Percentiles rank a stretch among this genome's conserved stretches.
Conservation (phyloP, 2,888 invertebrate genomes). For the Drosophila flavopinicola region DNA sequence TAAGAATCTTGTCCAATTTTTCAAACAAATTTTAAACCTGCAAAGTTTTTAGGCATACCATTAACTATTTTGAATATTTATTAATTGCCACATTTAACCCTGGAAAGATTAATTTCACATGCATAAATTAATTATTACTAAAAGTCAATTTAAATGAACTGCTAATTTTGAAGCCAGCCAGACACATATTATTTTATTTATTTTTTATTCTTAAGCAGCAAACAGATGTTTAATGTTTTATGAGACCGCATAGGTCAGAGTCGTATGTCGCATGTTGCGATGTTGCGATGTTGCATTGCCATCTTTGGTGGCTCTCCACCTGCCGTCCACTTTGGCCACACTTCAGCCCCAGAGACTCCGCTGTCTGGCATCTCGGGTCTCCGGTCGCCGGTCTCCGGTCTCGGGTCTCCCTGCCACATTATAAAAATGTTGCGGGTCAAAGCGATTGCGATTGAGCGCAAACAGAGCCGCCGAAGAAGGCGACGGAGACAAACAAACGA, state of each 20-base stretch:
- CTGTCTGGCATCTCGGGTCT: too few relatives aligned
- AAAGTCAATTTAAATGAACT: background rate
- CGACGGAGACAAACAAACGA: conserved; percentile 22
- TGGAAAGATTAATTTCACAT: background rate
- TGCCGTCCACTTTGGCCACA: conserved; percentile 37
- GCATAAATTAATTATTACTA: background rate
- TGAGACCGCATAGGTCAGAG: conserved; percentile 34
- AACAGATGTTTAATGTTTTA: conserved; percentile 22
- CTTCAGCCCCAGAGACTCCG: conserved; percentile 8
- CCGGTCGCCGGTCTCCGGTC: too few relatives aligned
- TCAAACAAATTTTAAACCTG: too few relatives aligned
- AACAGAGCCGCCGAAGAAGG: conserved; percentile 17
- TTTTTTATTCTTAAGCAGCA: background rate
- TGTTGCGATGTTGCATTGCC: conserved; percentile 6
- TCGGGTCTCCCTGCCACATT: too few relatives aligned
- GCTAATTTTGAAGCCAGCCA: background rate
- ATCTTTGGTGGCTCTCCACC: conserved; percentile 43
- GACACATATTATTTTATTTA: background rate
- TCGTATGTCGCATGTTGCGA: conserved; percentile 29
- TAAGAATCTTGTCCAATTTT: too few relatives aligned
- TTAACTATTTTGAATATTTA: too few relatives aligned
- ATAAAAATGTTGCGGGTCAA: conserved; percentile 46
- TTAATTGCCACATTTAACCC: background rate
- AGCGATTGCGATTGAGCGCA: conserved; percentile 52
- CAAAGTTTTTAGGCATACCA: too few relatives aligned